Evolutionary conservation across 92 coral and sea anemone genomes (phyloP), one percentile per base, ranked within the genome.

Genomic region (Paramuricea clavata): DNA sequence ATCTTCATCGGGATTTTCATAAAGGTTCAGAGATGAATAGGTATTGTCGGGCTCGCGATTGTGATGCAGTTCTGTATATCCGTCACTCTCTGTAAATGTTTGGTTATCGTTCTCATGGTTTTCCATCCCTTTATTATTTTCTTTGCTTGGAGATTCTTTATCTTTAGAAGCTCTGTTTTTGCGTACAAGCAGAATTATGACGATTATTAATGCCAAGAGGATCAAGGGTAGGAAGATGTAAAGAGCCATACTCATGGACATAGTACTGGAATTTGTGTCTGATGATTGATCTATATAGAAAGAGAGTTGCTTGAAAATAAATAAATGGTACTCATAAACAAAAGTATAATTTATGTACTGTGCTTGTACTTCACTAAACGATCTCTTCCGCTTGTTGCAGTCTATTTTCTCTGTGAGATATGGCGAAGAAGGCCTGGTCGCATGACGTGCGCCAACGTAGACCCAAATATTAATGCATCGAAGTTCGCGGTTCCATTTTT

Each of bases 151-250:
- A 13, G 61, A 52, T 15, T 52, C 61, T 52, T 52, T 15, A 0
- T 13, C 22, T 0, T 13, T 6, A 52, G 61, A 52, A 12, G n/a
- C 16, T 60, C 68, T 21, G 11, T 60, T 60, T n/a, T 23, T 60
- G 68, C 68, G 68, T 31, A 60, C 68, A 60, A 60, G 31, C 12
- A 60, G 32, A 26, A 60, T 7, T 60, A 60, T 60, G 68, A 60
- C 68, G 12, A 60, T 60, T 60, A 60, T 60, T n/a, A 60, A 60
- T 28, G 68, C 68, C 68, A 60, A 60, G 32, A 60, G 31, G 33
- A 60, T 26, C 32, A 60, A 12, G 15, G 68, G 68, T 11, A 60
- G 68, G 68, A 60, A 60, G 2, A 60, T 60, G 28, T 22, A 60
- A 28, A 60, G 68, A 22, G 68, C 68, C 15, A 12, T 60, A 1